phyloP scores from a whole-genome alignment of 2,113 vertebrate genomes.

The Trogon melanurus region DNA sequence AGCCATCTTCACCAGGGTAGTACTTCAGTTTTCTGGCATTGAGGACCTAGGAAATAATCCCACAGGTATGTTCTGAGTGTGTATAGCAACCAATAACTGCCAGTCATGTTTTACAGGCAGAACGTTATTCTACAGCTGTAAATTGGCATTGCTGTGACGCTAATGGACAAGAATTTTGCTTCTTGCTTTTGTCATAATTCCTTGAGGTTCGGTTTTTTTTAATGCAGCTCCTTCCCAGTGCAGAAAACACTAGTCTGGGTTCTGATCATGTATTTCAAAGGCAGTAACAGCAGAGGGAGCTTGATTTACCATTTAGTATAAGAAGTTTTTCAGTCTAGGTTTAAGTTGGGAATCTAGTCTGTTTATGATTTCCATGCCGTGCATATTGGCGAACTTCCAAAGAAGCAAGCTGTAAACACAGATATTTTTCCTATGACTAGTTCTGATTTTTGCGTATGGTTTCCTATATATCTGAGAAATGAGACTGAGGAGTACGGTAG shows the following conservation, averaged over 20 bases:
- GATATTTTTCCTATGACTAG: slow-evolving; percentile 41
- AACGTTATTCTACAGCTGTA: accelerated
- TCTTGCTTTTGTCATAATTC: not conserved
- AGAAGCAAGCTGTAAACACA: slow-evolving; percentile 36
- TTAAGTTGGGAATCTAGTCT: not conserved
- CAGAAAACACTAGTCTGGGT: not conserved
- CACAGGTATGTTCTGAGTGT: not conserved
- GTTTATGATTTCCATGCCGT: slow-evolving; percentile 47
- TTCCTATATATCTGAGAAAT: not conserved
- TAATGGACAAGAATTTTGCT: not conserved
- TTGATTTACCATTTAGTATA: not conserved
- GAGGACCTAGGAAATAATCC: not conserved
- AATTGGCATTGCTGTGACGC: not conserved
- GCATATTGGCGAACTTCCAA: not conserved
- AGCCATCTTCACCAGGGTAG: not conserved
- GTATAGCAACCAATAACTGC: not conserved
- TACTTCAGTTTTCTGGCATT: not conserved
- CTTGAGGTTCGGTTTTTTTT: not conserved
- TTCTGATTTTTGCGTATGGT: not conserved
- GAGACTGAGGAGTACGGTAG: not conserved
- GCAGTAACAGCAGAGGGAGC: slow-evolving; percentile 49
- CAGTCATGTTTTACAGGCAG: not conserved
- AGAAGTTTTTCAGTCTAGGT: slow-evolving; percentile 2
- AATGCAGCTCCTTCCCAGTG: not conserved
- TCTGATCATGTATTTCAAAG: not conserved